These are phyloP conservation scores for Bellardia pandia DNA, from an alignment of 2,888 invertebrate genomes.

Conservation along the genomic window DNA sequence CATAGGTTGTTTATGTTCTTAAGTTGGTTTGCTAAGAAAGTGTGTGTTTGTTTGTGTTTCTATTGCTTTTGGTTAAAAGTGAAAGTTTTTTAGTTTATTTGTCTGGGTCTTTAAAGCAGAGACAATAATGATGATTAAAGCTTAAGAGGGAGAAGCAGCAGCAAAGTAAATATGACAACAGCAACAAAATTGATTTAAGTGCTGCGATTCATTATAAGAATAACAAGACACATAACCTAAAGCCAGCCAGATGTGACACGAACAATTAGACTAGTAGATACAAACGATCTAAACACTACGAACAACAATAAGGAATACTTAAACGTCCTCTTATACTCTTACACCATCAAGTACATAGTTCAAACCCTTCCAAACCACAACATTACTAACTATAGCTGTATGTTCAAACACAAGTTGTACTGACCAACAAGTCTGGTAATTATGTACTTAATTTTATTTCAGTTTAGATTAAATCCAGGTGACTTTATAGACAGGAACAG, in stretches of 20 bases:
- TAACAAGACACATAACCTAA: conserved; percentile 51
- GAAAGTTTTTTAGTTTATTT: conserved; percentile 57
- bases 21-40: conserved; percentile 4
- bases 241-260: conserved; percentile 46
- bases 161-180: conserved; percentile 7
- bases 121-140: background rate
- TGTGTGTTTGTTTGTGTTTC: background rate
- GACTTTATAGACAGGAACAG: background rate
- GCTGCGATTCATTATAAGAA: conserved; percentile 50
- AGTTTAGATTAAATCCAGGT: conserved; percentile 8
- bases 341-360: background rate
- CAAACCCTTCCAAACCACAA: background rate
- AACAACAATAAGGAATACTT: background rate
- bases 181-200: conserved; percentile 28
- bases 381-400: background rate
- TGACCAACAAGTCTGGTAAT: background rate
- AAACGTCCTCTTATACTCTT: background rate
- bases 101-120: background rate
- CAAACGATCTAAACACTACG: conserved; percentile 18
- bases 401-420: conserved; percentile 7
- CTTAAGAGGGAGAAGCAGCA: background rate
- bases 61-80: conserved; percentile 37
- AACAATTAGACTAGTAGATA: background rate
- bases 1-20: conserved; percentile 7
- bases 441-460: background rate